Evolutionary conservation across 2,797 vertebrate genomes (phyloP), one percentile per base, ranked within the genome.

Genomic region (Psittacula echo): DNA sequence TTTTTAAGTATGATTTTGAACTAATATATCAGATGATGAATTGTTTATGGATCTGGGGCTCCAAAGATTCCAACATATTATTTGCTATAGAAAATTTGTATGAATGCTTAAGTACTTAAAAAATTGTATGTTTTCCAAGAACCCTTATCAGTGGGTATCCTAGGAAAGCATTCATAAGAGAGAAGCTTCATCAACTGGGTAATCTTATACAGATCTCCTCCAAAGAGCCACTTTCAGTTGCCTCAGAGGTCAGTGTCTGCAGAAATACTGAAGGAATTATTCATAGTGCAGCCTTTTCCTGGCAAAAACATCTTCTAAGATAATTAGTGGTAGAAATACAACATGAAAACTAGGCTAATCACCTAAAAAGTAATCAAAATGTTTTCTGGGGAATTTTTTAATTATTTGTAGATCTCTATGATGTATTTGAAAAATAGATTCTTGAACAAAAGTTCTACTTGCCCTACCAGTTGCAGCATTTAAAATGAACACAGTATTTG

Each of bases 191-290:
- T 10, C 70, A 39, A 50, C 32, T 75, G 66, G 50, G 24, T 72
- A 81, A 66, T 64, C 73, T 74, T 83, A 34, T 39, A 44, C 26
- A 34, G 42, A 41, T 22, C 24, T 90, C 42, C 23, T 77, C 53
- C 4, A 11, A 83, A 75, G 62, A 74, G 24, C 62, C 30, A 29
- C 44, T 60, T 81, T 87, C 32, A 41, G 24, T 81, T 64, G 18
- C 73, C 50, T 93, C 87, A 54, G 50, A 85, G 89, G 34, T 48
- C 39, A 64, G 30, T 42, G 42, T 88, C 71, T 78, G 67, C 54
- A 86, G 60, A 88, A 85, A 85, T 53, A 60, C 50, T 56, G 50
- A 79, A 81, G 83, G 48, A 94, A 70, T 88, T 94, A 85, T 37
- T 95, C 54, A 73, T 41, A 76, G 20, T n/a, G 41, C 58, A 84